Percentiles rank a stretch among this genome's conserved stretches.
These are phyloP conservation scores for Drosophila affinis DNA, from an alignment of 2,888 invertebrate species.

Conservation along the genomic window DNA sequence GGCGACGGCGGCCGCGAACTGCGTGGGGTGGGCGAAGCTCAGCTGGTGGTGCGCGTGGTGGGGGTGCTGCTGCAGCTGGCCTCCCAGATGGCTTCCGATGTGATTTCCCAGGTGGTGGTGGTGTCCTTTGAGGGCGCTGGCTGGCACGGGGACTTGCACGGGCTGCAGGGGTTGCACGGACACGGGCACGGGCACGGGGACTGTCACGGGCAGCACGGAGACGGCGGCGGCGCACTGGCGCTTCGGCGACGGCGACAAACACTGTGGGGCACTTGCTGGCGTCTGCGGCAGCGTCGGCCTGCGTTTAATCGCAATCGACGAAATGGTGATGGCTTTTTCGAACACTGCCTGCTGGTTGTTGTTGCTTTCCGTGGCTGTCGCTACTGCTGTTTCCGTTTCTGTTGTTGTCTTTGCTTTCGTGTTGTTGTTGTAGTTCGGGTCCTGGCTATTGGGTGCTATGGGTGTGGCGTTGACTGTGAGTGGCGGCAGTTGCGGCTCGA, in stretches of 20 bases:
- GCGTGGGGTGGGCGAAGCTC: conserved; percentile 77
- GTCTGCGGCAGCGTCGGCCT: conserved; percentile 85
- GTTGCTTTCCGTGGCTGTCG: conserved; percentile 17
- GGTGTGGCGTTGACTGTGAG: conserved; percentile 27
- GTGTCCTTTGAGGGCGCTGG: conserved; percentile 80
- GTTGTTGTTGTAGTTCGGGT: conserved; percentile 44
- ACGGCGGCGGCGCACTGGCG: conserved; percentile 84
- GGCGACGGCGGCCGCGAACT: conserved; percentile 80
- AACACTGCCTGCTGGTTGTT: conserved; percentile 81
- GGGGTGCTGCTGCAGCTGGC: conserved; percentile 45
- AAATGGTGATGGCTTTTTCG: conserved; percentile 85
- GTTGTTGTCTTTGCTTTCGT: conserved; percentile 25
- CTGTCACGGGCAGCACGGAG: conserved; percentile 81
- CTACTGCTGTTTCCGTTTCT: conserved; percentile 7
- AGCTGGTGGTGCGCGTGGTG: conserved; percentile 47
- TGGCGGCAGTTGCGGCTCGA: conserved; percentile 64
- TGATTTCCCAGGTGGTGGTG: conserved; percentile 73
- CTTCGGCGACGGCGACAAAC: conserved; percentile 85
- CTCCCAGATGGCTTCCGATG: conserved; percentile 64
- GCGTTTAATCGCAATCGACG: conserved; percentile 85
- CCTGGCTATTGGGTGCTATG: conserved; percentile 33
- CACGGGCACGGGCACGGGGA: conserved; percentile 62
- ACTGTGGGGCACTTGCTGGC: conserved; percentile 85
- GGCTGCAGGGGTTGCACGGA: conserved; percentile 63
- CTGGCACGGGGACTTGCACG: conserved; percentile 73